These are phyloP conservation scores for Apotomis betuletana DNA, from an alignment of 2,888 invertebrate species.

Conservation along the genomic window DNA sequence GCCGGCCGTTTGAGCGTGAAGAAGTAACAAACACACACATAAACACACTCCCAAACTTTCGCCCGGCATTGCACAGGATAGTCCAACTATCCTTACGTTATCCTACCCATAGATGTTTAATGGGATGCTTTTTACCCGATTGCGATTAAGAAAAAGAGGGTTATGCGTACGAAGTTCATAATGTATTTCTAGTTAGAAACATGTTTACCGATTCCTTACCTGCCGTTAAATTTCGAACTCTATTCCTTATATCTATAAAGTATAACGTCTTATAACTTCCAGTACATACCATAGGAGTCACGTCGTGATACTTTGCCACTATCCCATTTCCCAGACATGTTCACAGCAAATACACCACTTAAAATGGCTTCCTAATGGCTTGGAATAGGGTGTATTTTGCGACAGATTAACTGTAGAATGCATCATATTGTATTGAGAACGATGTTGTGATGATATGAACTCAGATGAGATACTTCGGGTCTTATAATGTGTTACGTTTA, in stretches of 20 bases:
- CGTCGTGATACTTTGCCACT: constrained; percentile 33
- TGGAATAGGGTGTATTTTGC: not conserved
- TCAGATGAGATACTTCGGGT: no score
- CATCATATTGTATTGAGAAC: not conserved
- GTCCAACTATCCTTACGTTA: no score
- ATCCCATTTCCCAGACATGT: constrained; percentile 36
- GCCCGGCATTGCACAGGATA: no score
- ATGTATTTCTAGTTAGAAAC: not conserved
- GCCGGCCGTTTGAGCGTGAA: no score
- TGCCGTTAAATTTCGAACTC: not conserved
- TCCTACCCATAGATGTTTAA: no score
- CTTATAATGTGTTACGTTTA: no score
- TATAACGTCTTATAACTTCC: not conserved
- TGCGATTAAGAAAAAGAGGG: no score
- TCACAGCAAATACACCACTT: not conserved
- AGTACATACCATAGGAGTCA: constrained; percentile 21
- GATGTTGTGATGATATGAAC: no score
- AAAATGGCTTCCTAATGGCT: not conserved
- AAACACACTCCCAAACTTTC: no score
- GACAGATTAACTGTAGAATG: not conserved
- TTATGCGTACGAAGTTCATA: no score
- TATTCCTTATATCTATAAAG: not conserved
- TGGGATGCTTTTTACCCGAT: no score
- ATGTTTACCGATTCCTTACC: constrained; percentile 2
- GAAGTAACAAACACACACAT: no score